These are phyloP conservation scores for Blastomussa wellsi DNA, from an alignment of 92 coral and sea anemone species.

Conservation along the genomic window DNA sequence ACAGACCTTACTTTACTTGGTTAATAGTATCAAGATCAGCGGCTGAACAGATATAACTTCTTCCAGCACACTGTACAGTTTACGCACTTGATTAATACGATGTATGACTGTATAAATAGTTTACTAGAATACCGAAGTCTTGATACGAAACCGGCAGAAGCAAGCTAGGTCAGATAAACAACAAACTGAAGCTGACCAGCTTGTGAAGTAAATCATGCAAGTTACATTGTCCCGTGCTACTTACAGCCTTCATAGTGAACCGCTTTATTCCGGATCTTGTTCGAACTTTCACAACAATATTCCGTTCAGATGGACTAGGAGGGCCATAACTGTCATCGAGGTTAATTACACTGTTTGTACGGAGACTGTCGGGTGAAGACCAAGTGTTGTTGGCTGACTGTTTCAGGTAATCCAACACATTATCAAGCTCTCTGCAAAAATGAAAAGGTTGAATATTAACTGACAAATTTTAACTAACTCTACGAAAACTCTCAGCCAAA, in stretches of 20 bases:
- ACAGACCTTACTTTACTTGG: no score
- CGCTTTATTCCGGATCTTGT: conserved; percentile 86
- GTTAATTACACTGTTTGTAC: conserved; percentile 60
- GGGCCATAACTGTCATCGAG: conserved; percentile 50
- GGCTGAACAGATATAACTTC: no score
- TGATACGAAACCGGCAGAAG: no score
- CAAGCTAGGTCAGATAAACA: no score
- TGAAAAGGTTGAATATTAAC: not conserved
- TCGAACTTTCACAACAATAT: conserved; percentile 77
- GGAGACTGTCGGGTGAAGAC: conserved; percentile 42
- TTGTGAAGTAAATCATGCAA: not conserved
- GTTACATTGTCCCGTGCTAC: conserved; percentile 22
- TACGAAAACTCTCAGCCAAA: not conserved
- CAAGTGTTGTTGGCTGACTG: conserved; percentile 24
- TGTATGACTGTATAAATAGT: no score
- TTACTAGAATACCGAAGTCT: no score
- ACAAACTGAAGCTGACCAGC: not conserved
- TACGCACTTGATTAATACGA: no score
- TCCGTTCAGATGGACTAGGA: conserved; percentile 68
- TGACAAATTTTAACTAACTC: no score
- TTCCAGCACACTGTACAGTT: no score
- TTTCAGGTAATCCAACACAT: conserved; percentile 53
- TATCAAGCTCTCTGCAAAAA: conserved; percentile 58
- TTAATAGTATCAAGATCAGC: no score
- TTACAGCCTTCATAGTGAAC: conserved; percentile 79